phyloP scores from a whole-genome alignment of 2,888 invertebrate genomes.

The Axea sp. region DNA sequence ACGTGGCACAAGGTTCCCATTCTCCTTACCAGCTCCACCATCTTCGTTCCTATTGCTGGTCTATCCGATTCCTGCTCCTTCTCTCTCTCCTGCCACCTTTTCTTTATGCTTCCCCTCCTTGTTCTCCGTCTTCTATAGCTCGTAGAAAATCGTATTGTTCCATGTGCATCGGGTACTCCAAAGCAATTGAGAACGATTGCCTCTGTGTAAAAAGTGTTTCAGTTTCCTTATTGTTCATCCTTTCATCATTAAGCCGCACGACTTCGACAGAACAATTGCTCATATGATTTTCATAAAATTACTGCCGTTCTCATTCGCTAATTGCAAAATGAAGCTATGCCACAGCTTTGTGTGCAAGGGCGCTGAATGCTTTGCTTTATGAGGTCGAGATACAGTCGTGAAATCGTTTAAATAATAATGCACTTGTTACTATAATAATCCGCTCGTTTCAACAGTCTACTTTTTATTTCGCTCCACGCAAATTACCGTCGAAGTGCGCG shows the following conservation, averaged over 20 bases:
- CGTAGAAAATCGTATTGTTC: constrained; percentile 52
- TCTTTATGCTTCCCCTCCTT: neutral
- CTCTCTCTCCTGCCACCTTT: neutral
- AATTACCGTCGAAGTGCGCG: constrained; percentile 19
- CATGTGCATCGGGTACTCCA: constrained; percentile 37
- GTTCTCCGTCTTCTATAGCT: constrained; percentile 1
- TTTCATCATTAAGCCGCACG: constrained; percentile 53
- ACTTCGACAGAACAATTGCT: constrained; percentile 57
- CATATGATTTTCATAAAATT: constrained; percentile 60
- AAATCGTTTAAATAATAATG: constrained; percentile 50
- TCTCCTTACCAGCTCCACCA: constrained; percentile 23
- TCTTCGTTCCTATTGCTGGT: constrained; percentile 1
- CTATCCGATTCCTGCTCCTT: constrained; percentile 12
- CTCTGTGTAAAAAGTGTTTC: constrained; percentile 46
- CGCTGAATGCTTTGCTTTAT: constrained; percentile 24
- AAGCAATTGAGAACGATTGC: constrained; percentile 52
- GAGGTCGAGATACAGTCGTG: constrained; percentile 40
- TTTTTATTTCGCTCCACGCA: constrained; percentile 25
- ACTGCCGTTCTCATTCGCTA: constrained; percentile 56
- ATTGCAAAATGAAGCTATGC: constrained; percentile 52
- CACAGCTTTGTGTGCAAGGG: constrained; percentile 40
- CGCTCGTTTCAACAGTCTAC: constrained; percentile 21
- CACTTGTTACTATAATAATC: constrained; percentile 42
- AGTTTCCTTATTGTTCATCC: constrained; percentile 57
- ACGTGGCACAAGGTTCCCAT: constrained; percentile 39